Percentiles rank a stretch among this genome's conserved stretches.
phyloP scores from a whole-genome alignment of 2,797 vertebrate genomes.

The Philypnodon macrostomus region DNA sequence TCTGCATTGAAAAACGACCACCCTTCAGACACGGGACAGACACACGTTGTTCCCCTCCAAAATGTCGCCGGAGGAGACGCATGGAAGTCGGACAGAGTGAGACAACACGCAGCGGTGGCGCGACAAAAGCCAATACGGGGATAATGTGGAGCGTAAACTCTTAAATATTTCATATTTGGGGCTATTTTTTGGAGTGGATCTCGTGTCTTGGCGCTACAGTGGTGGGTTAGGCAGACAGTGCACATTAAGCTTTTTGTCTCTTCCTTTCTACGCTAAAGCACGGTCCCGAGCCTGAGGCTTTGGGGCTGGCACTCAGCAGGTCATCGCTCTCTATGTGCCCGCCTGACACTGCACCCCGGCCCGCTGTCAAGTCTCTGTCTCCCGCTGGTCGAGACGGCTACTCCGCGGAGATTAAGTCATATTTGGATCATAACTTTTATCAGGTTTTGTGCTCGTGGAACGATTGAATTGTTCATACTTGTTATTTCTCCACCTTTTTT shows the following conservation, averaged over 20 bases:
- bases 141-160: constrained; percentile 25
- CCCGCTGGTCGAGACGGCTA: constrained; percentile 34
- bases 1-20: not conserved
- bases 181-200: constrained; percentile 38
- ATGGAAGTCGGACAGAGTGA: constrained; percentile 41
- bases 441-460: constrained; percentile 56
- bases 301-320: constrained; percentile 73
- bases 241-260: constrained; percentile 15
- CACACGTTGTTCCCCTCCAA: constrained; percentile 11
- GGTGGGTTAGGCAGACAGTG: too few species aligned
- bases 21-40: constrained; percentile 8
- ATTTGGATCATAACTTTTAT: constrained; percentile 24
- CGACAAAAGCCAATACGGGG: constrained; percentile 12
- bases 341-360: constrained; percentile 28
- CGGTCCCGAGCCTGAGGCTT: constrained; percentile 65
- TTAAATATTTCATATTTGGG: constrained; percentile 56
- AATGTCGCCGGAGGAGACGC: constrained; percentile 37
- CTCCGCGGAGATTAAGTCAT: constrained; percentile 55
- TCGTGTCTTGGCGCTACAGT: not conserved
- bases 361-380: constrained; percentile 15
- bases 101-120: not conserved
- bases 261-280: constrained; percentile 9
- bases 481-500: too few species aligned
- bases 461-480: too few species aligned
- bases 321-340: constrained; percentile 55